phyloP scores from a whole-genome alignment of 2,888 invertebrate genomes.

The Drosophila koepferae region DNA sequence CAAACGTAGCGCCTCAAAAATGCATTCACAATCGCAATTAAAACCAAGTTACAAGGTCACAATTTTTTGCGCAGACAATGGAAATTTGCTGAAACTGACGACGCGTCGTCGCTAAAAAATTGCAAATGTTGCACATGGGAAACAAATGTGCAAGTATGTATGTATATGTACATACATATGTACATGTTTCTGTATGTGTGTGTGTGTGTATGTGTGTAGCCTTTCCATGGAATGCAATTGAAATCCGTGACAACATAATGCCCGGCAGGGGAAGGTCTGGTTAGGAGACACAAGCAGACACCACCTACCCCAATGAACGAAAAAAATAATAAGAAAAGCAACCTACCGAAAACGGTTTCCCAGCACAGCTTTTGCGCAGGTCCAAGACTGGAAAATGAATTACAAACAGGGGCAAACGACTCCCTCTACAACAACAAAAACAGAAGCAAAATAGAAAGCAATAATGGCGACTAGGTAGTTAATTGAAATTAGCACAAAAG shows the following conservation, averaged over 20 bases:
- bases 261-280: conserved; percentile 26
- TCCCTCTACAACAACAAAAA: conserved; percentile 31
- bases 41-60: conserved; percentile 75
- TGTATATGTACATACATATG: conserved; percentile 4
- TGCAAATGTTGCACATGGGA: conserved; percentile 76
- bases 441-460: conserved; percentile 24
- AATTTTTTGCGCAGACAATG: conserved; percentile 68
- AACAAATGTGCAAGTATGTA: conserved; percentile 44
- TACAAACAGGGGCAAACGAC: conserved; percentile 49
- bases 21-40: conserved; percentile 70
- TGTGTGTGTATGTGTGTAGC: conserved; percentile 30
- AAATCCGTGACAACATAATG: conserved; percentile 74
- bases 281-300: conserved; percentile 32
- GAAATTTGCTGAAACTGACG: conserved; percentile 61
- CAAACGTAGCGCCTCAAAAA: conserved; percentile 28
- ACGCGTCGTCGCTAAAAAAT: conserved; percentile 66
- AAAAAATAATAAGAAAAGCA: conserved; percentile 24
- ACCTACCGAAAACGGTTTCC: conserved; percentile 37
- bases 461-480: conserved; percentile 54
- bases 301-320: conserved; percentile 66
- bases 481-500: conserved; percentile 50
- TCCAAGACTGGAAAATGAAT: conserved; percentile 74
- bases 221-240: conserved; percentile 75
- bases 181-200: conserved; percentile 25
- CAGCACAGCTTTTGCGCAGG: conserved; percentile 71